Percentiles rank a stretch among this genome's conserved stretches.
Conservation (phyloP, 2,888 invertebrate species). For the Drosophila fungiperda region DNA sequence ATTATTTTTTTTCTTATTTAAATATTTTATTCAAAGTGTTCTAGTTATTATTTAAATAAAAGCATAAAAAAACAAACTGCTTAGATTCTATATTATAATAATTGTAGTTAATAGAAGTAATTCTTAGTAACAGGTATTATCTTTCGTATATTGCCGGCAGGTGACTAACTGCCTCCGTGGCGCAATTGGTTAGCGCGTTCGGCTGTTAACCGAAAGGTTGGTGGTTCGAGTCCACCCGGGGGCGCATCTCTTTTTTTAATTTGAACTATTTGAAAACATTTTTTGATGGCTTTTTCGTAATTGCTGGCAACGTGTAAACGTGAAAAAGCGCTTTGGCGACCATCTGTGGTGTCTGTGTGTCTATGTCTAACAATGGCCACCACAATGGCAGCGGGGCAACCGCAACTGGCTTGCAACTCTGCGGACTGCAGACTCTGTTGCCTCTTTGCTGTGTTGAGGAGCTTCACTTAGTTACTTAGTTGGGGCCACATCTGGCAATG, state of each 20-base stretch:
- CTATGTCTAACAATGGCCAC: slow-evolving; percentile 76
- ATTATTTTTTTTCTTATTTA: not conserved
- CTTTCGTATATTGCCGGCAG: fast-evolving
- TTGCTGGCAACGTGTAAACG: slow-evolving; percentile 55
- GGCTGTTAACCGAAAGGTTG: slow-evolving; percentile 99
- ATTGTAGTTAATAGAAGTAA: not conserved
- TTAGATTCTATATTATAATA: not conserved
- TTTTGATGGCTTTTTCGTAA: not conserved
- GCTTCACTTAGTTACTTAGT: slow-evolving; percentile 66
- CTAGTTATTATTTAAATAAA: not conserved
- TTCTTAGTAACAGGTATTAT: not conserved
- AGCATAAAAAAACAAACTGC: not conserved
- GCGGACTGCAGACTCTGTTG: slow-evolving; percentile 6
- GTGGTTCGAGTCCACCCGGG: slow-evolving; percentile 99
- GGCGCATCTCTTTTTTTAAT: slow-evolving; percentile 86
- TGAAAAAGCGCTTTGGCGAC: slow-evolving; percentile 7
- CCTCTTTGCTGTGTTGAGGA: slow-evolving; percentile 24
- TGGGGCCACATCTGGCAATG: slow-evolving; percentile 67
- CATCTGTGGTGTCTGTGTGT: slow-evolving; percentile 66
- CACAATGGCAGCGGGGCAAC: slow-evolving; percentile 57
- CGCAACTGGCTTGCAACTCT: slow-evolving; percentile 20
- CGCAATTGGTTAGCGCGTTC: slow-evolving; percentile 99
- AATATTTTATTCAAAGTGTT: not conserved
- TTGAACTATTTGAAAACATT: not conserved
- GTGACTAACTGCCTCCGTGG: slow-evolving; percentile 88